Evolutionary conservation across 2,113 vertebrate genomes (phyloP).

Genomic region (Hypanus sabinus): DNA sequence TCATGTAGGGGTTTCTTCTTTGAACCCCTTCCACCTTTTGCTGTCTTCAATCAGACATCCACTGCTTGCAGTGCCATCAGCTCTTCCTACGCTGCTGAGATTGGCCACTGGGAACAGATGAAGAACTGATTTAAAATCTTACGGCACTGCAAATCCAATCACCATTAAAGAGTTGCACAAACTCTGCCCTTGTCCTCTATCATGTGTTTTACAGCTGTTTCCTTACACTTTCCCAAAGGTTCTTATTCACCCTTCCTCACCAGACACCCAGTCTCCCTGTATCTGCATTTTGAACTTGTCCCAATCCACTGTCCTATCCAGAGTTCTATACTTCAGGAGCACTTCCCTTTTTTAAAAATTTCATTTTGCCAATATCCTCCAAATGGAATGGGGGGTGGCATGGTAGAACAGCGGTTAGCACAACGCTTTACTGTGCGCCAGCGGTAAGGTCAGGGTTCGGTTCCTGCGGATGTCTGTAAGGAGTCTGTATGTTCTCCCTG

Average conservation of each 20-base stretch:
- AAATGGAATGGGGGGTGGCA: too few relatives aligned
- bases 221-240: not conserved
- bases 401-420: too few relatives aligned
- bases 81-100: not conserved
- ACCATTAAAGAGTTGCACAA: not conserved
- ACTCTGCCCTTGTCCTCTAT: not conserved
- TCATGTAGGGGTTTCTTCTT: not conserved
- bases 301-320: too few relatives aligned
- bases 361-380: too few relatives aligned
- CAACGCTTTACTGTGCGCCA: too few relatives aligned
- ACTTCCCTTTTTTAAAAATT: too few relatives aligned
- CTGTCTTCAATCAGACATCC: not conserved
- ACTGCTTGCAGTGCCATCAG: not conserved
- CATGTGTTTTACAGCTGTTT: not conserved
- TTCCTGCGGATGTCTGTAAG: too few relatives aligned
- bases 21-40: not conserved
- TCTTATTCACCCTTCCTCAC: not conserved
- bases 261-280: too few relatives aligned
- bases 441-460: too few relatives aligned
- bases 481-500: too few relatives aligned
- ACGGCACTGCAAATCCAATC: not conserved
- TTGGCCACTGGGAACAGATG: not conserved
- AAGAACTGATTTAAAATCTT: not conserved
- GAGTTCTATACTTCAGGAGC: too few relatives aligned
- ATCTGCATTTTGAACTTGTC: too few relatives aligned